Evolutionary conservation across 2,113 vertebrate genomes (phyloP).

Genomic region (Cyphomyrus discorhynchus): DNA sequence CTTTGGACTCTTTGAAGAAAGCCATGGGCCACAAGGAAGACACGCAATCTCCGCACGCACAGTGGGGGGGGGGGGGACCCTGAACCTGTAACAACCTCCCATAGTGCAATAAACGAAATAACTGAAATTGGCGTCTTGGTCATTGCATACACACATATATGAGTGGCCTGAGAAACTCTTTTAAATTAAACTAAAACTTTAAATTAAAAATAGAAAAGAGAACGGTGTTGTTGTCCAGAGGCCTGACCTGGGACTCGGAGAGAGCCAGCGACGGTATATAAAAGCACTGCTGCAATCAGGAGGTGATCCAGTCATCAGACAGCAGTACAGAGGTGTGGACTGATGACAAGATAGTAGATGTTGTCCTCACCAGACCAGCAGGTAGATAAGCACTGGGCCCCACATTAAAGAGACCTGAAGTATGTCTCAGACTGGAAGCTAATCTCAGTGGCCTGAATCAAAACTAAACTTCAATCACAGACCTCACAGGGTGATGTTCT

Average conservation of each 20-base stretch:
- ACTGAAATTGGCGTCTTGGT: neutral
- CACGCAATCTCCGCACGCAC: neutral
- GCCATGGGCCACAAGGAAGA: neutral
- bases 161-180: neutral
- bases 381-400: constrained; percentile 33
- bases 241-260: neutral
- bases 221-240: neutral
- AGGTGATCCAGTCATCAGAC: constrained; percentile 14
- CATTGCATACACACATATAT: neutral
- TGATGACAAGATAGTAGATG: constrained; percentile 34
- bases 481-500: constrained; percentile 37
- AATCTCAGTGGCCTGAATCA: constrained; percentile 18
- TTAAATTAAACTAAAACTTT: neutral
- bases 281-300: constrained; percentile 24
- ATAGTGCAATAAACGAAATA: neutral
- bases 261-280: constrained; percentile 18
- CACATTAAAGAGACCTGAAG: constrained; percentile 30
- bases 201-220: neutral
- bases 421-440: constrained; percentile 13
- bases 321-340: constrained; percentile 24
- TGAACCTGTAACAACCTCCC: neutral
- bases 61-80: neutral
- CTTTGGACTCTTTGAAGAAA: neutral
- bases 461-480: constrained; percentile 15
- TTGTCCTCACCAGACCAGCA: constrained; percentile 14